phyloP scores from a whole-genome alignment of 2,113 vertebrate genomes.

The Apteryx owenii region DNA sequence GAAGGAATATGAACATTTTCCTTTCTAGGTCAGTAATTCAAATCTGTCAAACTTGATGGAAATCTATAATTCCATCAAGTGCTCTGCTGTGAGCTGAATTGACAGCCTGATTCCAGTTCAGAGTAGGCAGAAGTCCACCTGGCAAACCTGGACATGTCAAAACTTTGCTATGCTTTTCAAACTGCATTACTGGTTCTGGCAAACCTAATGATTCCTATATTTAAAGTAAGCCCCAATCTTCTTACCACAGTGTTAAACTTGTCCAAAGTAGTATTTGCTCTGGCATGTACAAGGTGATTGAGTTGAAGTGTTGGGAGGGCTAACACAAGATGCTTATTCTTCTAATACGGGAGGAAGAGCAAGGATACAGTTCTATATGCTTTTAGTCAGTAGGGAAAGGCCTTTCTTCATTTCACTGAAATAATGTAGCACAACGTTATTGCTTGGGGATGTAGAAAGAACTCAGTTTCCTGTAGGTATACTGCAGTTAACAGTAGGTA shows the following conservation, averaged over 20 bases:
- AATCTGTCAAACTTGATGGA: background rate
- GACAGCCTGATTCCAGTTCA: background rate
- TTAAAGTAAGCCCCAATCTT: background rate
- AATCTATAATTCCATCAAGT: background rate
- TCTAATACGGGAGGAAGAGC: background rate
- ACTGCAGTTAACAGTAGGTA: background rate
- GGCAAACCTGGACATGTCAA: background rate
- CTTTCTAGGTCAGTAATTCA: constrained; percentile 19
- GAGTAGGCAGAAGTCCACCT: background rate
- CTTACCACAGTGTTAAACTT: background rate
- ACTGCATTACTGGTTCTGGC: background rate
- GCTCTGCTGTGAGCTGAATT: background rate
- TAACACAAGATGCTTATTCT: background rate
- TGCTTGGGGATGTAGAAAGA: background rate
- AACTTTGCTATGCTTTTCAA: background rate
- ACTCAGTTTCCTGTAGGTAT: background rate
- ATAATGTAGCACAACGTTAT: background rate
- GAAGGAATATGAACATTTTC: constrained; percentile 7
- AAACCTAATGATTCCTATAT: background rate
- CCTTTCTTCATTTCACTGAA: background rate
- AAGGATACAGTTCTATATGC: background rate
- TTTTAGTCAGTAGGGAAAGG: background rate
- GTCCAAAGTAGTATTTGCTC: background rate
- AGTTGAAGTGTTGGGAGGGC: background rate
- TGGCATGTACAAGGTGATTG: background rate